Percentiles rank a stretch among this genome's conserved stretches.
Conservation (phyloP, 2,888 invertebrate species). For the Ectemnius lituratus region DNA sequence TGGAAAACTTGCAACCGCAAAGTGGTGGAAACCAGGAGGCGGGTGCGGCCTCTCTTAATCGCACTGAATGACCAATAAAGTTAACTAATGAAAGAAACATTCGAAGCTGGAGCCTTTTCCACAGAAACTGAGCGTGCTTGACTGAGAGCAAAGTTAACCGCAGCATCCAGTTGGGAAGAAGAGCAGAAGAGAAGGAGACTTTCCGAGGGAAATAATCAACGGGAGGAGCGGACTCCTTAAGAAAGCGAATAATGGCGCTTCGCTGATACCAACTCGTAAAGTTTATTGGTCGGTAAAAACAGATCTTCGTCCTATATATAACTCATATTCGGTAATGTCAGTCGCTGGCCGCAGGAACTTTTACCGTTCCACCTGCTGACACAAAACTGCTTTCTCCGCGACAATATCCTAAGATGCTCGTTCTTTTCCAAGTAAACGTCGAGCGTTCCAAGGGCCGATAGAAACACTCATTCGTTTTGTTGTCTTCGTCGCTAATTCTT, state of each 20-base stretch:
- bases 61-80: conserved; percentile 14
- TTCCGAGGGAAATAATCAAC: conserved; percentile 39
- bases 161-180: neutral
- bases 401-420: neutral
- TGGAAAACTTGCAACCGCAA: conserved; percentile 13
- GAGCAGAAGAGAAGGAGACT: too few species aligned
- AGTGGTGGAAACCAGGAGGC: conserved; percentile 12
- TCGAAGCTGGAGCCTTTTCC: neutral
- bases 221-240: conserved; percentile 10
- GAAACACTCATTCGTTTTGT: neutral
- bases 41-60: neutral
- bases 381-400: conserved; percentile 31
- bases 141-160: neutral
- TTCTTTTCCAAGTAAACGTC: neutral
- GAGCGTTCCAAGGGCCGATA: neutral
- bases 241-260: conserved; percentile 48
- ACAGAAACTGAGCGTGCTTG: neutral
- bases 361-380: conserved; percentile 63
- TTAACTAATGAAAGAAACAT: conserved; percentile 20
- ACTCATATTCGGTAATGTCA: conserved; percentile 6
- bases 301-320: conserved; percentile 39
- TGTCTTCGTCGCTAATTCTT: neutral
- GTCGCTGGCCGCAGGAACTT: conserved; percentile 39
- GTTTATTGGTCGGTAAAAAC: conserved; percentile 65
- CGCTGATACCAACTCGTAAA: conserved; percentile 60